Conservation (phyloP, 1,140 invertebrate species). For the Drosophila azteca region DNA sequence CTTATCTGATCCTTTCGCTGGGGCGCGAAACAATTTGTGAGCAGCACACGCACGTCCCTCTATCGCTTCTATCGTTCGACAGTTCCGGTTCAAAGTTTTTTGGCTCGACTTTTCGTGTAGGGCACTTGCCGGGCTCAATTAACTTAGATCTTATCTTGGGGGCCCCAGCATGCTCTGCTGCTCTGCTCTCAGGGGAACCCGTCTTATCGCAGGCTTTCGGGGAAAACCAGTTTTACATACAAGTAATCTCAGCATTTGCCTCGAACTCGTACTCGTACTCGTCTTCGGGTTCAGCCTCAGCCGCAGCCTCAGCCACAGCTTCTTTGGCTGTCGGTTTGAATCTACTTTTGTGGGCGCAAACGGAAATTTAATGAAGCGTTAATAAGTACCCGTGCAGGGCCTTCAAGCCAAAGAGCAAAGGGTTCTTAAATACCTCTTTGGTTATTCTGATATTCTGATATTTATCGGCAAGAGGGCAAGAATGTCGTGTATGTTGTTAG, state of each 20-base stretch:
- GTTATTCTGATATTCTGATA: constrained; percentile 12
- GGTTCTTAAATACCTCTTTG: constrained; percentile 53
- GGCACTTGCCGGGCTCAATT: constrained; percentile 71
- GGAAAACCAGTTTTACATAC: constrained; percentile 68
- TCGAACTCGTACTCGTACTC: constrained; percentile 20
- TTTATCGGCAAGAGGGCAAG: constrained; percentile 50
- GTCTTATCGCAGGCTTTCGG: constrained; percentile 36
- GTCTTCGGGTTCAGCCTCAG: constrained; percentile 1
- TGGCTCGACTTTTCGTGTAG: constrained; percentile 48
- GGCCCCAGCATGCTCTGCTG: not conserved
- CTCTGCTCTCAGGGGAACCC: too few relatives aligned
- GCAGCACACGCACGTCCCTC: constrained; percentile 42
- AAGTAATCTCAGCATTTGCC: constrained; percentile 21
- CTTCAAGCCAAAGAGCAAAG: constrained; percentile 44
- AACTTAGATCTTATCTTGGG: constrained; percentile 69
- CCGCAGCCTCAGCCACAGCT: constrained; percentile 5
- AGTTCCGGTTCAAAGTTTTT: constrained; percentile 44
- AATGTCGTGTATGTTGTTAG: constrained; percentile 44
- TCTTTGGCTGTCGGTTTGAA: constrained; percentile 55
- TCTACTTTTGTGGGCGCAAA: constrained; percentile 66
- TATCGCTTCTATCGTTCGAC: constrained; percentile 28
- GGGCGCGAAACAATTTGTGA: constrained; percentile 2
- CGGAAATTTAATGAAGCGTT: constrained; percentile 73
- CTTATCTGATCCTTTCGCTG: constrained; percentile 71
- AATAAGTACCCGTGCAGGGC: constrained; percentile 64